Evolutionary conservation across 2,797 vertebrate species (phyloP).

Genomic region (Vultur gryphus): DNA sequence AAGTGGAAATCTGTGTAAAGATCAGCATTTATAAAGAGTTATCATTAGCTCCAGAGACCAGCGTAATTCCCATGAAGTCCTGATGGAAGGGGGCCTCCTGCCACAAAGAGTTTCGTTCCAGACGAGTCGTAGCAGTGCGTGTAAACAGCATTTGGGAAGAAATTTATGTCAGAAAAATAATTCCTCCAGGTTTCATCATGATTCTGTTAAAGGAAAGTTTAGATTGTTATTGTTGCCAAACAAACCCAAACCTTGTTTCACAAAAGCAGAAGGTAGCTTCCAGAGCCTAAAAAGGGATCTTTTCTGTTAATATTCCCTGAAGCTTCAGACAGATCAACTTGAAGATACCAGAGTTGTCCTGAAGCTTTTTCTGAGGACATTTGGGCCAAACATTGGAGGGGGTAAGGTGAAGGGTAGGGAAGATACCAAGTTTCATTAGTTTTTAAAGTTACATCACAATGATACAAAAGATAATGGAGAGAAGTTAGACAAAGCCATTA

Average conservation of each 20-base stretch:
- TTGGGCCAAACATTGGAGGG: fast-evolving
- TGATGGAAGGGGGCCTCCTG: constrained; percentile 95
- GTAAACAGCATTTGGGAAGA: constrained; percentile 97
- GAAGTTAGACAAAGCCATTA: background rate
- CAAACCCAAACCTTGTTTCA: background rate
- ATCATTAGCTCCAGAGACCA: constrained; percentile 93
- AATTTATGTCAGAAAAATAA: constrained; percentile 97
- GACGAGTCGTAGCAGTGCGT: constrained; percentile 99
- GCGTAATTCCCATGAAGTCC: constrained; percentile 98
- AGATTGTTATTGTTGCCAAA: background rate
- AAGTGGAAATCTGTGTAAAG: constrained; percentile 66
- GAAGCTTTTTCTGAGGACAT: background rate
- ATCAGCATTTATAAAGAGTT: constrained; percentile 62
- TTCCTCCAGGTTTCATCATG: constrained; percentile 98
- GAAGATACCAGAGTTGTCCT: background rate
- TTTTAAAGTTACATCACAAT: background rate
- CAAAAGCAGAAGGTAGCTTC: background rate
- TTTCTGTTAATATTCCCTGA: background rate
- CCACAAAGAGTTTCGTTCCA: constrained; percentile 97
- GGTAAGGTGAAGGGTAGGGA: background rate
- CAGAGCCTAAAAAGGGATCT: background rate
- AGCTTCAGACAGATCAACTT: background rate
- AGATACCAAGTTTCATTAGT: background rate
- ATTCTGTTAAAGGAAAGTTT: constrained; percentile 79
- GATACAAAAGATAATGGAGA: background rate